Conservation (phyloP, 2,797 vertebrate genomes). For the Oophaga sylvatica region DNA sequence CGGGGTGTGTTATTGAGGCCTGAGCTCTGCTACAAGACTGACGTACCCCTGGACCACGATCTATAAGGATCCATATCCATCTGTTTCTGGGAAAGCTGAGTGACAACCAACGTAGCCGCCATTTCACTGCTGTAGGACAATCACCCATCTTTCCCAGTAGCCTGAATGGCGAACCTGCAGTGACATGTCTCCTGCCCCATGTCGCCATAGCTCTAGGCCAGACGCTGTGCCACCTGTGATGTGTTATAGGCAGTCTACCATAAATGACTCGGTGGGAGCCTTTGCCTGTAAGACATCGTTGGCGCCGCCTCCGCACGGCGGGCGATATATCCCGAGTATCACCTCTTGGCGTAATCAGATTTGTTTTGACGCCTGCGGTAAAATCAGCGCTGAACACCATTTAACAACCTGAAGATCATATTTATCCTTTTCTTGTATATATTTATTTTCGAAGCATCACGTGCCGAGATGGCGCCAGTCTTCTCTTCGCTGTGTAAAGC, state of each 20-base stretch:
- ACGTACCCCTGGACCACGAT: no score
- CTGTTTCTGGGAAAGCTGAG: no score
- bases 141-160: no score
- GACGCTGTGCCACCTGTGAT: background rate
- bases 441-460: background rate
- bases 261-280: background rate
- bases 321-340: background rate
- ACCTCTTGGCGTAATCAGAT: constrained; percentile 8
- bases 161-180: no score
- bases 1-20: background rate
- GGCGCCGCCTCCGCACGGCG: background rate
- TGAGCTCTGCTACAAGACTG: no score
- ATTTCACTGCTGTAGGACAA: no score
- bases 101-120: no score
- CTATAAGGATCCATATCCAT: no score
- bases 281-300: background rate
- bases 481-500: background rate
- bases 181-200: no score
- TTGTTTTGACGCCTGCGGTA: background rate
- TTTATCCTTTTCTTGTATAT: background rate
- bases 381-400: background rate
- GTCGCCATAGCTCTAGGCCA: background rate
- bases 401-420: constrained; percentile 6
- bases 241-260: background rate
- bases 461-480: background rate